Evolutionary conservation across 2,797 vertebrate genomes (phyloP).

Genomic region (Saxicola maurus): DNA sequence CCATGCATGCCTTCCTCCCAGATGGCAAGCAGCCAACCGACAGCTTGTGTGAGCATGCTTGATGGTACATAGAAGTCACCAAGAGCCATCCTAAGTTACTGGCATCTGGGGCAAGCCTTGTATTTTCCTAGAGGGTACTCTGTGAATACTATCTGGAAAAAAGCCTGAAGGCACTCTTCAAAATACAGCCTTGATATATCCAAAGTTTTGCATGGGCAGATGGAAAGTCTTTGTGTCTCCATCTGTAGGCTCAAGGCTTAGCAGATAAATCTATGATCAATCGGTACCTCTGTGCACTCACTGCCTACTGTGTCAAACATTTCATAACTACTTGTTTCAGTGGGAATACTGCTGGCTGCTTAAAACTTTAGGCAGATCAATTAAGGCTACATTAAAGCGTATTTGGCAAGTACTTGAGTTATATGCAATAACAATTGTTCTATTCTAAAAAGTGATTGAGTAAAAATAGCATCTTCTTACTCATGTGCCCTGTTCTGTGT

Average conservation of each 20-base stretch:
- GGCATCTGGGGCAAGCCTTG: not conserved
- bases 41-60: constrained; percentile 15
- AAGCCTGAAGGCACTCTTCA: constrained; percentile 11
- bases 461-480: constrained; percentile 60
- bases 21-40: not conserved
- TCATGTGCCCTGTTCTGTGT: constrained; percentile 32
- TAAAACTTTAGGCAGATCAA: constrained; percentile 41
- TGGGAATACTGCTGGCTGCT: constrained; percentile 38
- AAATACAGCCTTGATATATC: constrained; percentile 5
- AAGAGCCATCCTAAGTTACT: not conserved
- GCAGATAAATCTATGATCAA: constrained; percentile 1
- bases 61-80: not conserved
- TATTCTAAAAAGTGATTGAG: constrained; percentile 2
- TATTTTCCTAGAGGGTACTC: constrained; percentile 13
- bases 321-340: constrained; percentile 21
- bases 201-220: not conserved
- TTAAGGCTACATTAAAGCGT: constrained; percentile 41
- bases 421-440: constrained; percentile 46
- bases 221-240: constrained; percentile 20
- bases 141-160: not conserved
- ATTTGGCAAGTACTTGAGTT: constrained; percentile 47
- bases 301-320: not conserved
- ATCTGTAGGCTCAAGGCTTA: constrained; percentile 11
- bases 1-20: not conserved
- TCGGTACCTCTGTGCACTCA: not conserved